phyloP scores from a whole-genome alignment of 2,888 invertebrate genomes.

The Temnothorax rugatulus region DNA sequence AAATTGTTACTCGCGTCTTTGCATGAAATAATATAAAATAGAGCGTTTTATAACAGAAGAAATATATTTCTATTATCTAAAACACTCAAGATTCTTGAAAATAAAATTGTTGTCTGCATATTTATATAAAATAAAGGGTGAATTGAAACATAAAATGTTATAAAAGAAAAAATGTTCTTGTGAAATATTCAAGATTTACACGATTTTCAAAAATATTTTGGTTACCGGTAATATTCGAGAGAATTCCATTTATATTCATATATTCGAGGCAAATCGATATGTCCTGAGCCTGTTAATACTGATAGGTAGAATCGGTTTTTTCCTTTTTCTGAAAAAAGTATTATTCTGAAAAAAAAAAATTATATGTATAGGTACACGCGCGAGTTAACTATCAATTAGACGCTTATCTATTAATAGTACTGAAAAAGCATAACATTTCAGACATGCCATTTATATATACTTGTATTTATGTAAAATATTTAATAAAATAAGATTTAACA shows the following conservation, averaged over 20 bases:
- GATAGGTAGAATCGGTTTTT: not conserved
- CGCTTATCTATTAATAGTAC: not conserved
- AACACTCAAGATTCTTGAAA: not conserved
- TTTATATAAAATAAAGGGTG: not conserved
- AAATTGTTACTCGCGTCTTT: not conserved
- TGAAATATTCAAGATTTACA: not conserved
- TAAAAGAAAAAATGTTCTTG: not conserved
- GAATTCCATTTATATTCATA: not conserved
- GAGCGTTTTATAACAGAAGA: not conserved
- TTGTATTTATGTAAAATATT: constrained; percentile 6
- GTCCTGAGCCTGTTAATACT: not conserved
- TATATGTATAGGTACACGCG: not conserved
- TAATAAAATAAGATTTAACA: constrained; percentile 39
- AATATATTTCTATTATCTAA: not conserved
- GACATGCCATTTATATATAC: not conserved
- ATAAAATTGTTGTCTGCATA: not conserved
- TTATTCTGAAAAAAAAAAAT: not conserved
- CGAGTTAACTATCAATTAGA: not conserved
- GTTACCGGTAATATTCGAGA: not conserved
- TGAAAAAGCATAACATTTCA: not conserved
- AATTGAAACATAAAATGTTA: not conserved
- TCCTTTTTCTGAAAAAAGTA: not conserved
- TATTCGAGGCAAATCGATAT: not conserved
- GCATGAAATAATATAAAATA: not conserved
- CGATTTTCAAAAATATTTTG: not conserved